A percentile compares a stretch with the other conserved stretches of the same genome.
These are phyloP conservation scores for Aix galericulata DNA, from an alignment of 2,113 vertebrate species.

Conservation along the genomic window DNA sequence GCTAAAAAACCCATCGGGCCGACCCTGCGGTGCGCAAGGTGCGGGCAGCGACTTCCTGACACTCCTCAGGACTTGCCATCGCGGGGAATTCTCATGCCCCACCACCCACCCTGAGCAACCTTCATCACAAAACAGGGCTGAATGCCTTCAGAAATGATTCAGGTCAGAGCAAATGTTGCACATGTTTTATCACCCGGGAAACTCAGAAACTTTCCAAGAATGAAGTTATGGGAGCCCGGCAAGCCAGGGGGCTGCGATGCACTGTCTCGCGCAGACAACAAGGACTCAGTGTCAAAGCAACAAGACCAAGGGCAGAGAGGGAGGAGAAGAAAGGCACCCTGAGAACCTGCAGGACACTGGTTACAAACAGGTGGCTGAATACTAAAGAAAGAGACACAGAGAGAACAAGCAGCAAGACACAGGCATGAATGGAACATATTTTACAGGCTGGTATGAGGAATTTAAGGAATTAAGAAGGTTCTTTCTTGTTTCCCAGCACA, in stretches of 20 bases:
- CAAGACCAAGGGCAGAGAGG: constrained; percentile 65
- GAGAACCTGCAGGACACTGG: constrained; percentile 29
- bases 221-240: constrained; percentile 66
- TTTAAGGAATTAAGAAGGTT: constrained; percentile 20
- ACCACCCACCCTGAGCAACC: constrained; percentile 70
- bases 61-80: constrained; percentile 28
- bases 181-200: constrained; percentile 78
- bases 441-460: constrained; percentile 54
- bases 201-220: constrained; percentile 81
- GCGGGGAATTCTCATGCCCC: constrained; percentile 75
- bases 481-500: constrained; percentile 30
- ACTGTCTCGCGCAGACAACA: constrained; percentile 72
- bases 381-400: constrained; percentile 31
- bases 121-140: constrained; percentile 71
- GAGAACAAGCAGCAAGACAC: constrained; percentile 14
- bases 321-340: not conserved
- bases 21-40: not conserved
- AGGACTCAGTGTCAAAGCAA: constrained; percentile 75
- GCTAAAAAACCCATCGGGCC: constrained; percentile 6
- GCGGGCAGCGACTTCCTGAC: constrained; percentile 21
- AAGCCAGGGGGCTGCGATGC: constrained; percentile 52
- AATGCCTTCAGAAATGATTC: constrained; percentile 68
- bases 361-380: constrained; percentile 62
- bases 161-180: constrained; percentile 69
- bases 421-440: constrained; percentile 8